Conservation (phyloP, 2,113 vertebrate species). For the Ornithorhynchus anatinus region DNA sequence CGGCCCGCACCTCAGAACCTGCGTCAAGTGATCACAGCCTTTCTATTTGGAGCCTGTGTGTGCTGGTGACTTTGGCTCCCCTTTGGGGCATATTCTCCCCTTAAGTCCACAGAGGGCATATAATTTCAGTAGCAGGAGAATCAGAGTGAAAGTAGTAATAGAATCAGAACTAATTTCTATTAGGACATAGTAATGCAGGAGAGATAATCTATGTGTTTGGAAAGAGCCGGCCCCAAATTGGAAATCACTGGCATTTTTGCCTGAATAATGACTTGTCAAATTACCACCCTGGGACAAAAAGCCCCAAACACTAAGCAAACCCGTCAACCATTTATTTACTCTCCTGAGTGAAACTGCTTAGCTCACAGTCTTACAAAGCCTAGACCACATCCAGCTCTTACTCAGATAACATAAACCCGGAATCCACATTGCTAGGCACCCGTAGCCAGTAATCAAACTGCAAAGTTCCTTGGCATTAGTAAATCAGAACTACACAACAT, state of each 20-base stretch:
- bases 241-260: neutral
- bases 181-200: too few species aligned
- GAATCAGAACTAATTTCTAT: too few species aligned
- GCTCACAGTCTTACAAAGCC: slow-evolving; percentile 21
- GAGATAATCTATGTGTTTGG: neutral
- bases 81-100: too few species aligned
- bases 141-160: too few species aligned
- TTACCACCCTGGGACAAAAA: neutral
- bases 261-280: neutral
- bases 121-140: too few species aligned
- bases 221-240: neutral
- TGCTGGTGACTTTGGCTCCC: too few species aligned
- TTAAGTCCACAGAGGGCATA: too few species aligned
- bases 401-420: neutral
- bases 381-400: neutral
- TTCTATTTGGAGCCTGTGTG: too few species aligned
- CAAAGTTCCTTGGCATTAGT: slow-evolving; percentile 11
- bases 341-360: slow-evolving; percentile 13
- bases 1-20: too few species aligned
- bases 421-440: neutral
- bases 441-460: slow-evolving; percentile 22
- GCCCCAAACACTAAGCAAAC: neutral
- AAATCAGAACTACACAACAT: slow-evolving; percentile 20
- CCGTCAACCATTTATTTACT: slow-evolving; percentile 9
- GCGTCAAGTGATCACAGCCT: too few species aligned